Percentiles rank a stretch among this genome's conserved stretches.
Conservation (phyloP, 2,888 invertebrate species). For the Nebria brevicollis region DNA sequence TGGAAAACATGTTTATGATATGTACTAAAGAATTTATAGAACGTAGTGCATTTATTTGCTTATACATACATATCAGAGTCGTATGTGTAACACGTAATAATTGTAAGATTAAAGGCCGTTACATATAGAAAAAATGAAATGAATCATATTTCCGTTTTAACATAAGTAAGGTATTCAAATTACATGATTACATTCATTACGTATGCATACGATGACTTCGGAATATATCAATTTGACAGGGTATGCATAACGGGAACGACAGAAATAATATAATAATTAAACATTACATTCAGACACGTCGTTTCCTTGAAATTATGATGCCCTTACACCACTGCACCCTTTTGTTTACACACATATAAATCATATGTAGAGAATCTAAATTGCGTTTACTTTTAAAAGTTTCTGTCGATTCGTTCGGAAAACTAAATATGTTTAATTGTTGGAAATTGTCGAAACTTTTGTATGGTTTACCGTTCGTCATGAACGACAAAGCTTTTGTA, state of each 20-base stretch:
- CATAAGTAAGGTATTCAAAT: background rate
- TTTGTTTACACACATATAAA: background rate
- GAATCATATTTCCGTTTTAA: background rate
- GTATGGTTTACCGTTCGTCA: constrained; percentile 8
- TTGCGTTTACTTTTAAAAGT: too few relatives aligned
- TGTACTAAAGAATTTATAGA: background rate
- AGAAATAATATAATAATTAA: background rate
- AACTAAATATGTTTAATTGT: constrained; percentile 14
- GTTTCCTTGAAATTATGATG: too few relatives aligned
- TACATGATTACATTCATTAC: background rate
- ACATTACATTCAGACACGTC: too few relatives aligned
- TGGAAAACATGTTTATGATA: background rate
- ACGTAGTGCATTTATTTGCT: background rate
- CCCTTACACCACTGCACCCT: background rate
- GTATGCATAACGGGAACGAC: background rate
- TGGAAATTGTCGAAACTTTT: background rate
- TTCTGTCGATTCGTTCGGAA: background rate
- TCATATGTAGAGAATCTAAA: too few relatives aligned
- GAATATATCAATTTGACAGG: background rate
- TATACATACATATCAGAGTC: background rate
- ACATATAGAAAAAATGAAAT: background rate
- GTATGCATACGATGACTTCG: background rate
- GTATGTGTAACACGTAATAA: background rate
- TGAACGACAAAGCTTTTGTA: constrained; percentile 30
- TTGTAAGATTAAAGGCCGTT: constrained; percentile 1